A percentile compares a stretch with the other conserved stretches of the same genome.
phyloP scores from a whole-genome alignment of 1,140 invertebrate species.

The Brachionus rubens region DNA sequence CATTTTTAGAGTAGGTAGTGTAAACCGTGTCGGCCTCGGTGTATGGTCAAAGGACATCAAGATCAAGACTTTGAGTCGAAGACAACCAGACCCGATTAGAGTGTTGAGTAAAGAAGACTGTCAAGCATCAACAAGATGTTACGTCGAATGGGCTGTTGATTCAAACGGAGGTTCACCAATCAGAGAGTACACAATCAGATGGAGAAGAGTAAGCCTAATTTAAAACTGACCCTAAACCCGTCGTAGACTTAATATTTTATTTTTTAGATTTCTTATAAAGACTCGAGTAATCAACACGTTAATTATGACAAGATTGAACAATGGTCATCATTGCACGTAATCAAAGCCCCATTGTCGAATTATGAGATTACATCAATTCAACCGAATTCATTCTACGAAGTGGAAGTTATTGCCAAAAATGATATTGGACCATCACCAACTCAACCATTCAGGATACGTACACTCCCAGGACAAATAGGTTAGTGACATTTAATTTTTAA shows the following conservation, averaged over 20 bases:
- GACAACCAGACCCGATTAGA: constrained; percentile 5
- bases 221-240: too few species aligned
- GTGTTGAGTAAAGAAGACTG: constrained; percentile 23
- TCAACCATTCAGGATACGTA: constrained; percentile 34
- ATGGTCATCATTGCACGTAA: constrained; percentile 1
- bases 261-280: constrained; percentile 37
- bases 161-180: constrained; percentile 20
- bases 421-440: constrained; percentile 38
- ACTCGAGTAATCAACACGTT: constrained; percentile 1
- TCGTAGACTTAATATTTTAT: background rate
- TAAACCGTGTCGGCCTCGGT: constrained; percentile 17
- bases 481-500: background rate
- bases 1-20: constrained; percentile 22
- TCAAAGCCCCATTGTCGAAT: background rate
- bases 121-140: background rate
- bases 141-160: constrained; percentile 34
- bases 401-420: constrained; percentile 10
- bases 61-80: background rate
- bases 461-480: constrained; percentile 26
- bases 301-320: background rate
- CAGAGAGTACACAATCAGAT: constrained; percentile 13
- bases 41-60: background rate
- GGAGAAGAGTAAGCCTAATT: constrained; percentile 19
- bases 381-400: constrained; percentile 43
- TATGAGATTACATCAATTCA: constrained; percentile 19